Conservation (phyloP, 1,140 invertebrate genomes). For the Acromyrmex echinatior region DNA sequence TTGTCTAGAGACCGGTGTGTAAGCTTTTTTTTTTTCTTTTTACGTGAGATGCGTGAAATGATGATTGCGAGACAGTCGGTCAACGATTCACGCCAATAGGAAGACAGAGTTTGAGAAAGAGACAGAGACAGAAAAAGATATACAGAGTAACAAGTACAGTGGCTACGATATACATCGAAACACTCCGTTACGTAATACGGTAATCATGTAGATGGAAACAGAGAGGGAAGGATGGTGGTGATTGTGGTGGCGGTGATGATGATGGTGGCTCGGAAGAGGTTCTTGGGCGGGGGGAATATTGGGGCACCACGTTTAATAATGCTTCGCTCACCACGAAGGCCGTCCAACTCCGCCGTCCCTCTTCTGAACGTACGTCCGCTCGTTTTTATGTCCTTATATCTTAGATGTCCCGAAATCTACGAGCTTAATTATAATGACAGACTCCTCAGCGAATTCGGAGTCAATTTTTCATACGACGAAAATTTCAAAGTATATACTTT, state of each 20-base stretch:
- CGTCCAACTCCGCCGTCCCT: constrained; percentile 67
- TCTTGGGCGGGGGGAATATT: constrained; percentile 85
- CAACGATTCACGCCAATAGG: constrained; percentile 73
- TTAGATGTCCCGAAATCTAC: constrained; percentile 27
- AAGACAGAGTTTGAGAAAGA: constrained; percentile 43
- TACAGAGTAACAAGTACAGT: constrained; percentile 50
- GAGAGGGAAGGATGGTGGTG: constrained; percentile 75
- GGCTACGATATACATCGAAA: constrained; percentile 74
- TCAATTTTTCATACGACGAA: constrained; percentile 2
- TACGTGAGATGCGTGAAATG: constrained; percentile 60
- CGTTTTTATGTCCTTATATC: background rate
- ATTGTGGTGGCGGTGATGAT: constrained; percentile 54
- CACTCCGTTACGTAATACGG: constrained; percentile 77
- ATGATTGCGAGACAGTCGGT: constrained; percentile 73
- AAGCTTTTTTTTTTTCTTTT: background rate
- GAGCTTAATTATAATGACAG: constrained; percentile 30
- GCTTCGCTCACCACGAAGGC: constrained; percentile 78
- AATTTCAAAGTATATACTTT: background rate
- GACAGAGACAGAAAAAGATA: constrained; percentile 59
- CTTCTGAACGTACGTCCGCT: constrained; percentile 24
- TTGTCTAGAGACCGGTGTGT: constrained; percentile 36
- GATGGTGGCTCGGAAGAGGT: constrained; percentile 85
- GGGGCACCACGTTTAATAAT: constrained; percentile 86
- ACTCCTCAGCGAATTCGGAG: background rate
- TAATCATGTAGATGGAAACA: constrained; percentile 83